Conservation (phyloP, 2,888 invertebrate genomes). For the Limnephilus rhombicus region DNA sequence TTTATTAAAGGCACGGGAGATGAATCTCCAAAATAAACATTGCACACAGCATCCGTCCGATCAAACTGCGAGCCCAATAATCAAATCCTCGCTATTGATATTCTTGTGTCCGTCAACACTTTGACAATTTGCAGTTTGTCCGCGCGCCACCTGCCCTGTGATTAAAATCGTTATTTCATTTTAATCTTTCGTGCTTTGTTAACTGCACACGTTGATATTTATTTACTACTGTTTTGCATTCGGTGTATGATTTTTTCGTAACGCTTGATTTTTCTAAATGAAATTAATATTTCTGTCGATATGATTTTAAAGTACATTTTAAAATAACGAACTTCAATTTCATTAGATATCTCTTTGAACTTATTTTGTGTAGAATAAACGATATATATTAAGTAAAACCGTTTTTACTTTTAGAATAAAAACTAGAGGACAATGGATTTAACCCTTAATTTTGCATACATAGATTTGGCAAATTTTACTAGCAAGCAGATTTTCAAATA, state of each 20-base stretch:
- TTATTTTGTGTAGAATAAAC: no score
- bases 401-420: no score
- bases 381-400: no score
- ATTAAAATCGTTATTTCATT: slow-evolving; percentile 6
- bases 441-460: no score
- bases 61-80: slow-evolving; percentile 18
- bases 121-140: slow-evolving; percentile 5
- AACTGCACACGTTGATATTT: background rate
- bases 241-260: background rate
- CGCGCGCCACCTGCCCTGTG: background rate
- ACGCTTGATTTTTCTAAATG: background rate
- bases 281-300: background rate
- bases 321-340: no score
- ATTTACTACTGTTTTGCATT: background rate
- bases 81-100: slow-evolving; percentile 17
- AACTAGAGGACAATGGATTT: no score
- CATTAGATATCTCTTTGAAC: no score
- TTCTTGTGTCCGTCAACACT: background rate
- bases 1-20: slow-evolving; percentile 60
- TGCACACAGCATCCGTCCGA: background rate
- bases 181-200: background rate
- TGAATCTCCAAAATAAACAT: slow-evolving; percentile 31
- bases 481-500: no score
- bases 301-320: no score
- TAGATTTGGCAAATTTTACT: no score